phyloP scores from a whole-genome alignment of 1,140 invertebrate species.

The Lamellibrachia luymesi region DNA sequence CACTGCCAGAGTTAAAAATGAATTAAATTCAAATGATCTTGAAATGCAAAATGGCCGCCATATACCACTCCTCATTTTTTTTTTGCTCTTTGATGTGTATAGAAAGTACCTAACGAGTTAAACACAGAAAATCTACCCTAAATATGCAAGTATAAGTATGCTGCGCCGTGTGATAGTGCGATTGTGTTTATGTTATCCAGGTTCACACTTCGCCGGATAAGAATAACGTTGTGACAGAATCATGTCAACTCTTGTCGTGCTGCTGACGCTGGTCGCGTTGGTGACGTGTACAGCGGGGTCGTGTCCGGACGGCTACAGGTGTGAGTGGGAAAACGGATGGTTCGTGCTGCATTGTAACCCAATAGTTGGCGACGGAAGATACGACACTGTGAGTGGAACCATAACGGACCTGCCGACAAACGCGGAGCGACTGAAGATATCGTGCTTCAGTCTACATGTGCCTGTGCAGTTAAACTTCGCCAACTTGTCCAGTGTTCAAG shows the following conservation, averaged over 20 bases:
- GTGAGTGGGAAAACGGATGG: neutral
- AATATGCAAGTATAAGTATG: too few species aligned
- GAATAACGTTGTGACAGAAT: neutral
- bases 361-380: neutral
- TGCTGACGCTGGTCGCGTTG: neutral
- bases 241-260: neutral
- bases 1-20: too few species aligned
- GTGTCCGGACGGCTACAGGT: neutral
- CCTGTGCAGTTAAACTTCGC: neutral
- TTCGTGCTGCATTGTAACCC: neutral
- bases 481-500: neutral
- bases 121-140: too few species aligned
- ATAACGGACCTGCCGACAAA: neutral
- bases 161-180: neutral
- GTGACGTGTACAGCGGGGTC: neutral
- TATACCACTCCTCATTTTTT: too few species aligned
- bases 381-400: neutral
- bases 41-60: too few species aligned
- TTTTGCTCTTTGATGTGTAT: too few species aligned
- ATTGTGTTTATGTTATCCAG: neutral
- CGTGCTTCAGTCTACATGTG: neutral
- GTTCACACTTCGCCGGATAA: neutral
- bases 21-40: too few species aligned
- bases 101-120: too few species aligned
- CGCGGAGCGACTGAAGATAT: neutral